Conservation (phyloP, 2,888 invertebrate species). For the Drosophila mercatorum region DNA sequence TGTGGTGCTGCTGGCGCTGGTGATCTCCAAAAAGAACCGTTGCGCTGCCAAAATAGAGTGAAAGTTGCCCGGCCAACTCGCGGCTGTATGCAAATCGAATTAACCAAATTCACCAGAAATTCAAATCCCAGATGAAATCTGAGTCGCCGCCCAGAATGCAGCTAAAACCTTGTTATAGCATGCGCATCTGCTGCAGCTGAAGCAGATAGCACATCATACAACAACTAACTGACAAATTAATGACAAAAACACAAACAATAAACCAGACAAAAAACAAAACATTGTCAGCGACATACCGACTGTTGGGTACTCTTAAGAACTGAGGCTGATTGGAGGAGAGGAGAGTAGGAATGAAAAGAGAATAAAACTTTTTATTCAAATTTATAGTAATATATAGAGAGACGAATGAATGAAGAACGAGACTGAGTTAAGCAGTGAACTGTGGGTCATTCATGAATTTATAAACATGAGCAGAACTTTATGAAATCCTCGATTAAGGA, state of each 20-base stretch:
- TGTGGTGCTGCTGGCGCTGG: conserved; percentile 7
- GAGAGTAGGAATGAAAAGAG: not conserved
- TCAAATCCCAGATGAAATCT: conserved; percentile 55
- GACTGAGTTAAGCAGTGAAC: not conserved
- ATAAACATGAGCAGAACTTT: not conserved
- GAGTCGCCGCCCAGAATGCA: conserved; percentile 46
- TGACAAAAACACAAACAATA: conserved; percentile 51
- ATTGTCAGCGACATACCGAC: not conserved
- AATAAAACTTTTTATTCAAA: too few species aligned
- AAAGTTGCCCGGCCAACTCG: conserved; percentile 61
- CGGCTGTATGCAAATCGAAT: conserved; percentile 69
- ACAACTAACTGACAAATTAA: conserved; percentile 65
- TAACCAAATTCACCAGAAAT: conserved; percentile 56
- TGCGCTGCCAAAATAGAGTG: conserved; percentile 76
- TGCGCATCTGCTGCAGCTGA: conserved; percentile 33
- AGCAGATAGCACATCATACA: conserved; percentile 42
- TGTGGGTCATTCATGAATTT: too few species aligned
- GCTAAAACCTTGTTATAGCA: conserved; percentile 27
- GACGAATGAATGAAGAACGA: not conserved
- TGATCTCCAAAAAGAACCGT: conserved; percentile 69
- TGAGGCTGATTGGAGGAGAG: too few species aligned
- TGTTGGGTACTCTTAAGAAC: conserved; percentile 19
- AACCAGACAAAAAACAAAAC: conserved; percentile 6
- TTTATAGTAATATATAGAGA: too few species aligned
- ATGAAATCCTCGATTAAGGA: not conserved